Conservation (phyloP, 2,888 invertebrate genomes). For the Eristalinus aeneus region DNA sequence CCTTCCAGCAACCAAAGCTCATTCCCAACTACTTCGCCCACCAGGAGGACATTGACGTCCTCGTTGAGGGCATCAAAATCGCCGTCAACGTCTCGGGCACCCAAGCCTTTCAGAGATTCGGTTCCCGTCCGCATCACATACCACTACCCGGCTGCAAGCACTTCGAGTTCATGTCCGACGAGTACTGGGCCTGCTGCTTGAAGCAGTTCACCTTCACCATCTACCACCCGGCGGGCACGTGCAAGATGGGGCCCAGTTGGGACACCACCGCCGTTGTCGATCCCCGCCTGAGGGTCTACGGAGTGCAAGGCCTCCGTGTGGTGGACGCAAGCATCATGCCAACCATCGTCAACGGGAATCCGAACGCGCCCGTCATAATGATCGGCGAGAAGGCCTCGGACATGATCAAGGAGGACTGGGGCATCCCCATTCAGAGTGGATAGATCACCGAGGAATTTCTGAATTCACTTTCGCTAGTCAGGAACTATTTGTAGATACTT, state of each 20-base stretch:
- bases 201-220: constrained; percentile 91
- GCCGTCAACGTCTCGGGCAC: constrained; percentile 90
- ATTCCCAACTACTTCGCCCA: constrained; percentile 96
- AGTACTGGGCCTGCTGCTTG: constrained; percentile 93
- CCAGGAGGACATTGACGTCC: constrained; percentile 88
- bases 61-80: constrained; percentile 92
- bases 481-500: constrained; percentile 54
- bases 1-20: constrained; percentile 90
- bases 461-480: constrained; percentile 61
- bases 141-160: constrained; percentile 92
- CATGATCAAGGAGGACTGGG: constrained; percentile 94
- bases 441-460: constrained; percentile 6
- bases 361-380: constrained; percentile 94
- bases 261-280: constrained; percentile 91
- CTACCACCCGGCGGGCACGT: constrained; percentile 92
- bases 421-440: constrained; percentile 74
- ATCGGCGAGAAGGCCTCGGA: constrained; percentile 95
- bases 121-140: constrained; percentile 89
- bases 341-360: constrained; percentile 92
- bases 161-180: constrained; percentile 87
- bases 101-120: constrained; percentile 89
- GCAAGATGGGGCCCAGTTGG: constrained; percentile 91
- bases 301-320: constrained; percentile 88
- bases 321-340: constrained; percentile 95
- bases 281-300: constrained; percentile 88